A percentile compares a stretch with the other conserved stretches of the same genome.
Evolutionary conservation across 2,797 vertebrate genomes (phyloP).

Genomic region (Malacoraja senta): DNA sequence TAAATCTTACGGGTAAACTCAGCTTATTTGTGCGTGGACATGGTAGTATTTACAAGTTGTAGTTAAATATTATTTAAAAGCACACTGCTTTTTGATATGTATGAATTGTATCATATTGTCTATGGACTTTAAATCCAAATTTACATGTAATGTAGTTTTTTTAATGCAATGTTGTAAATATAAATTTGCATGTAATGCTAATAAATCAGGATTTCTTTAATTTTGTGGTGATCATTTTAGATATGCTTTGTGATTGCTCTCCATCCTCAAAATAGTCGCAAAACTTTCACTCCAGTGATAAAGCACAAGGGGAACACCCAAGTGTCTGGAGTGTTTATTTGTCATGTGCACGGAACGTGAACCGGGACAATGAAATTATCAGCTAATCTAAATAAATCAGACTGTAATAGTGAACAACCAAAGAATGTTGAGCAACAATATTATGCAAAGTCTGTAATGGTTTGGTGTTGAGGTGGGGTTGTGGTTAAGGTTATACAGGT

Average conservation of each 20-base stretch:
- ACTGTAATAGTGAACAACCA: too few species aligned
- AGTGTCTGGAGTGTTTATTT: too few species aligned
- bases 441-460: too few species aligned
- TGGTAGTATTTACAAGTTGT: constrained; percentile 71
- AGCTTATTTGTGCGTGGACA: constrained; percentile 64
- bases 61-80: constrained; percentile 39
- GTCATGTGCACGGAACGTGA: too few species aligned
- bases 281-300: neutral
- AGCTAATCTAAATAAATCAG: too few species aligned
- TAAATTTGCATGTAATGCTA: neutral
- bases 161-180: constrained; percentile 18
- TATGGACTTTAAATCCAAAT: neutral
- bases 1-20: constrained; percentile 70
- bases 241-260: neutral
- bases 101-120: neutral
- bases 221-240: neutral
- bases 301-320: neutral
- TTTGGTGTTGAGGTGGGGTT: too few species aligned
- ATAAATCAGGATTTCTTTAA: neutral
- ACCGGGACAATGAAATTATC: too few species aligned
- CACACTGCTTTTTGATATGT: neutral
- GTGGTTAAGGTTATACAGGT: too few species aligned
- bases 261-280: neutral
- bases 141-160: neutral
- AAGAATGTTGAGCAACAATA: too few species aligned